These are phyloP conservation scores for Sebastiscus tertius DNA, from an alignment of 2,797 vertebrate species.

Conservation along the genomic window DNA sequence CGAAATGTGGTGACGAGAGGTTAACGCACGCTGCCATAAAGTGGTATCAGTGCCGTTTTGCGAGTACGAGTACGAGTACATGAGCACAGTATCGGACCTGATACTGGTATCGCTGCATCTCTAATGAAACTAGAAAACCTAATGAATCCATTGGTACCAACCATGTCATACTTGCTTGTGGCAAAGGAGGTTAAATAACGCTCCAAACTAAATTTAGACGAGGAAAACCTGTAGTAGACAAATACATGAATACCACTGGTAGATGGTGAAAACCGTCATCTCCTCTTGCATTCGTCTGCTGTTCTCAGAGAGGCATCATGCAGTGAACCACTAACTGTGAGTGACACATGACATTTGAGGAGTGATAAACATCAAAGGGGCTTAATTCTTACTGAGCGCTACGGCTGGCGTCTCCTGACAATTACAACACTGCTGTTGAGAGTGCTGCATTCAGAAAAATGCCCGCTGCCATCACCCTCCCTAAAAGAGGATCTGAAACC, in stretches of 20 bases:
- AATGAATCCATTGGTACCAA: too few relatives aligned
- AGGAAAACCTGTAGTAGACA: too few relatives aligned
- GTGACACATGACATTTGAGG: conserved; percentile 53
- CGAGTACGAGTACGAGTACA: too few relatives aligned
- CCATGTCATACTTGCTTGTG: too few relatives aligned
- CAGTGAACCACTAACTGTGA: conserved; percentile 39
- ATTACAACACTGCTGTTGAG: conserved; percentile 24
- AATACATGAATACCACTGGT: neutral
- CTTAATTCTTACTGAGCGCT: conserved; percentile 27
- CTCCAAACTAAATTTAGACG: too few relatives aligned
- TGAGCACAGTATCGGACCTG: too few relatives aligned
- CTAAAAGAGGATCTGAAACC: conserved; percentile 25
- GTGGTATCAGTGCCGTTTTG: too few relatives aligned
- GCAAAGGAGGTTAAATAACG: too few relatives aligned
- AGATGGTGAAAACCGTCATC: neutral
- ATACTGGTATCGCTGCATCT: too few relatives aligned
- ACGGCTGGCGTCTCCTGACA: conserved; percentile 30
- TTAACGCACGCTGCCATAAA: too few relatives aligned
- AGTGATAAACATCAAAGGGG: conserved; percentile 47
- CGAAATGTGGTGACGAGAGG: too few relatives aligned
- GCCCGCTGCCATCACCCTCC: neutral
- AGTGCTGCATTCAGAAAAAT: conserved; percentile 29
- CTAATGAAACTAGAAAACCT: too few relatives aligned
- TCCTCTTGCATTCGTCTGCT: neutral
- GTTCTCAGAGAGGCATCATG: conserved; percentile 9